These are phyloP conservation scores for Mastigias papua DNA, from an alignment of 30 jellyfish, hydroid and myxozoan species.

Conservation along the genomic window DNA sequence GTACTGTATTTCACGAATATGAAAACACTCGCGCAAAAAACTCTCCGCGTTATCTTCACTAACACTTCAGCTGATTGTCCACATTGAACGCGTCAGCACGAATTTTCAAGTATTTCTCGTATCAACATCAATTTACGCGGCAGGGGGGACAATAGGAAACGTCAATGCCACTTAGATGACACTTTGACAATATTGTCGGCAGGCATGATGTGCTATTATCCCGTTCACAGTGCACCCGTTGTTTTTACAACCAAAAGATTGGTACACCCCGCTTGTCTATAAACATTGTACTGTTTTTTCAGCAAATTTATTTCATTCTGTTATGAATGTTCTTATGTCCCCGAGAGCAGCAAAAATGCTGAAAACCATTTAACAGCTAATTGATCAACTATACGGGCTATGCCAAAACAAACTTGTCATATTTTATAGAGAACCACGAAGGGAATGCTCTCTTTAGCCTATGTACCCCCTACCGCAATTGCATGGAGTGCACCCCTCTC, in stretches of 20 bases:
- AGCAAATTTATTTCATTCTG: slow-evolving; percentile 3
- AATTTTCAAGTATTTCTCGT: slow-evolving; percentile 53
- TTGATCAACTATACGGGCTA: background rate
- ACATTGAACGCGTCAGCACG: slow-evolving; percentile 43
- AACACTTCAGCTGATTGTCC: slow-evolving; percentile 64
- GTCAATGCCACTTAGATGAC: slow-evolving; percentile 66
- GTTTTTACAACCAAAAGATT: slow-evolving; percentile 44
- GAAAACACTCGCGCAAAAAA: slow-evolving; percentile 34
- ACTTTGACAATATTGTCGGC: slow-evolving; percentile 78
- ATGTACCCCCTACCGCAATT: too few species aligned
- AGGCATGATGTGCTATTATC: slow-evolving; percentile 61
- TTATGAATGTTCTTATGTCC: background rate
- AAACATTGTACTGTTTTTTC: slow-evolving; percentile 61
- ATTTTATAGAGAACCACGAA: background rate
- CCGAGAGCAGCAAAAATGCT: background rate
- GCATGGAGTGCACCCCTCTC: too few species aligned
- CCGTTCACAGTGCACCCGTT: slow-evolving; percentile 70
- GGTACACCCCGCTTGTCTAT: slow-evolving; percentile 76
- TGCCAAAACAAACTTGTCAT: background rate
- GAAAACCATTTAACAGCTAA: background rate
- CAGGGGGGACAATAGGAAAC: slow-evolving; percentile 78
- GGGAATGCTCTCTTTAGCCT: background rate
- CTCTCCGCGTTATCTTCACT: slow-evolving; percentile 45
- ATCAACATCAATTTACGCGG: slow-evolving; percentile 75
- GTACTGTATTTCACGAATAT: slow-evolving; percentile 52